Base-by-base conservation (phyloP, 2,888 invertebrate genomes). In the Stratiomys singularior region DNA sequence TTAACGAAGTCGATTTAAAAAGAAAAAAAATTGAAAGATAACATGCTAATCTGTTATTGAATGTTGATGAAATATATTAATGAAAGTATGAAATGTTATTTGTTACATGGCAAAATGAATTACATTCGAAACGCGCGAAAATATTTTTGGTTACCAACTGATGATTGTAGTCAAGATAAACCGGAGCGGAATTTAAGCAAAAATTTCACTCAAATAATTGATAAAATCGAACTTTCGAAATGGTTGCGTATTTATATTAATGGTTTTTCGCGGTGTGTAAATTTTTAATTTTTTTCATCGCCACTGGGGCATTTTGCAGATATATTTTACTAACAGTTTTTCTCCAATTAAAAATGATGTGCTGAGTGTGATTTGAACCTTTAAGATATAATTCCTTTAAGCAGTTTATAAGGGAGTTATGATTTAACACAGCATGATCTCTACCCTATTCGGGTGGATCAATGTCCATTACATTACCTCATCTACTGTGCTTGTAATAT, bases 211-310 rank as follows among this genome's bases (percentile, higher is more conserved):
- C 27, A 25, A 63, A 27, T 27, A 27, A 63, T 23, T 63, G 63
- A 60, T 23, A 37, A 37, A 37, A 52, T 52, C 52, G 52, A n/a
- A 52, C 52, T 66, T 66, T 30, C 18, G 37, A 30, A 66, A 37
- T 66, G n/a, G n/a, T 66, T 66, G n/a, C 66, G 21, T 30, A 27
- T 66, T 66, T 27, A 13, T 37, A 66, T 66, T 66, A 27, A 66
- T 66, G 66, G 37, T 66, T 13, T 2, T 66, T 66, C 66, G 28
- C 66, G 18, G 66, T 66, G 37, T 66, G 66, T 5, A 60, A 52
- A n/a, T 18, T 52, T 52, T 52, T 52, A 18, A 37, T 37, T 37
- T 37, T 37, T 37, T 37, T 5, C 37, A 37, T 9, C 37, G 37
- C 37, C 5, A n/a, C n/a, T 37, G 37, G 37, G 37, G 37, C 9